Evolutionary conservation across 2,113 vertebrate genomes (phyloP).

Genomic region (Poeciliopsis retropinna): DNA sequence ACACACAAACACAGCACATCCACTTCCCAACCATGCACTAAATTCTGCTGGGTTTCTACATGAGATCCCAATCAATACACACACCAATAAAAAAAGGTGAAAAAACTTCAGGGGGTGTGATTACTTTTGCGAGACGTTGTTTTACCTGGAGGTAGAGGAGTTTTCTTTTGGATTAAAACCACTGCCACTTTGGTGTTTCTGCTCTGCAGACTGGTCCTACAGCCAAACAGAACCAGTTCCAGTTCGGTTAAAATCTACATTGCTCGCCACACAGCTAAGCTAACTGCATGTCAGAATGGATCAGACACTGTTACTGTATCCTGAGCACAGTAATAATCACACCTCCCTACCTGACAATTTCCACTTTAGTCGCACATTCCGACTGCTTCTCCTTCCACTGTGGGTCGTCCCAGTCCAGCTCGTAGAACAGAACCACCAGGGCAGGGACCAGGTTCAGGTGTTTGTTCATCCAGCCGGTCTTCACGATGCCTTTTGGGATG

Average conservation of each 20-base stretch:
- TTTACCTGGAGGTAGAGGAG: slow-evolving; percentile 94
- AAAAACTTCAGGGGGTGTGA: background rate
- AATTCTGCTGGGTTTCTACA: too few relatives aligned
- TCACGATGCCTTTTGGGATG: slow-evolving; percentile 97
- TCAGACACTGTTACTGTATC: too few relatives aligned
- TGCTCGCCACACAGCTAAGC: background rate
- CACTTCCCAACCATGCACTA: too few relatives aligned
- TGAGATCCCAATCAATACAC: background rate
- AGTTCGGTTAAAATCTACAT: too few relatives aligned
- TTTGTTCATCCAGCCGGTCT: slow-evolving; percentile 99
- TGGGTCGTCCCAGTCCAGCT: slow-evolving; percentile 96
- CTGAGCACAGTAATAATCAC: too few relatives aligned
- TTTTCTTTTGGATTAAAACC: slow-evolving; percentile 98
- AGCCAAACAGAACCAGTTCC: slow-evolving; percentile 14
- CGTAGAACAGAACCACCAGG: slow-evolving; percentile 96
- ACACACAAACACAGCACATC: too few relatives aligned
- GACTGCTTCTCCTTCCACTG: slow-evolving; percentile 98
- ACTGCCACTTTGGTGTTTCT: slow-evolving; percentile 98
- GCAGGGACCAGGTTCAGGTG: slow-evolving; percentile 96
- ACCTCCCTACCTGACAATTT: slow-evolving; percentile 90
- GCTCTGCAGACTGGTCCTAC: slow-evolving; percentile 95
- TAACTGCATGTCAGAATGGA: too few relatives aligned
- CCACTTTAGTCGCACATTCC: slow-evolving; percentile 95
- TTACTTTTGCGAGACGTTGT: background rate
- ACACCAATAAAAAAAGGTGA: background rate